Percentiles rank a stretch among this genome's conserved stretches.
phyloP scores from a whole-genome alignment of 2,113 vertebrate genomes.

The Nesogale talazaci region DNA sequence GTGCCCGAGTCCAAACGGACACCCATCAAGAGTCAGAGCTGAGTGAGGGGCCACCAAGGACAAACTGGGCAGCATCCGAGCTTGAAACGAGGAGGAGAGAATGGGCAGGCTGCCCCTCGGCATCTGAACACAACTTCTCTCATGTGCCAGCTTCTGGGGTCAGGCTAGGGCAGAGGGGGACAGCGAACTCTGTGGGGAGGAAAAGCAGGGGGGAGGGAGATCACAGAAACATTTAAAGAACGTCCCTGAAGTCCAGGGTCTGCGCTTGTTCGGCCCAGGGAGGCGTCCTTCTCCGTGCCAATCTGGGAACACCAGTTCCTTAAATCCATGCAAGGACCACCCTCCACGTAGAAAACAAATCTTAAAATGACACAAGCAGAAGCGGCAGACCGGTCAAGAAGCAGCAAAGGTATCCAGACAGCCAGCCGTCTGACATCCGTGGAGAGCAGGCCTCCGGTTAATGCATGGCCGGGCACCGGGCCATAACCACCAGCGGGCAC shows the following conservation, averaged over 20 bases:
- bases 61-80: not conserved
- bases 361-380: conserved; percentile 49
- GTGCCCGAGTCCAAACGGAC: too few species aligned
- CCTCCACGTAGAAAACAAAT: not conserved
- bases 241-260: conserved; percentile 20
- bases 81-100: not conserved
- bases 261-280: not conserved
- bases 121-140: not conserved
- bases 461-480: not conserved
- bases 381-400: not conserved
- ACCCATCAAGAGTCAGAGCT: not conserved
- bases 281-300: not conserved
- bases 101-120: not conserved
- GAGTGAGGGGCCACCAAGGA: not conserved
- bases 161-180: not conserved
- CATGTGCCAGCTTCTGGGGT: not conserved
- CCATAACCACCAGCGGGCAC: conserved; percentile 40
- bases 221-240: not conserved
- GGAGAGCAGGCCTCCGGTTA: conserved; percentile 27
- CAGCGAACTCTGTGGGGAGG: not conserved
- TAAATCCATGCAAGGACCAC: not conserved
- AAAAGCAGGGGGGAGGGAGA: not conserved
- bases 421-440: not conserved
- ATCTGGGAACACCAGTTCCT: conserved; percentile 14
- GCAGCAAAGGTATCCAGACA: not conserved